phyloP scores from a whole-genome alignment of 1,140 invertebrate genomes.

The Solen grandis region DNA sequence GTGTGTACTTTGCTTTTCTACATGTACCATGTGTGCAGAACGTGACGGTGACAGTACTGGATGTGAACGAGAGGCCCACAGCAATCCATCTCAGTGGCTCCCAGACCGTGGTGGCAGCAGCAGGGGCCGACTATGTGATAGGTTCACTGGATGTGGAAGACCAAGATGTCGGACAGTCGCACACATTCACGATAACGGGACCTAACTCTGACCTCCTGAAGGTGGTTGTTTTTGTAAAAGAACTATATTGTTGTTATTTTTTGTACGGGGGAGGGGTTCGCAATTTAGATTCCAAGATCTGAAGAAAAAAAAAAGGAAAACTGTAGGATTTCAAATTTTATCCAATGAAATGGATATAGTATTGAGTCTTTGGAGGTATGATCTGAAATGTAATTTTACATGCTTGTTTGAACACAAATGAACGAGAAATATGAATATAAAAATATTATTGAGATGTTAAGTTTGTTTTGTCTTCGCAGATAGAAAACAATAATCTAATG shows the following conservation, averaged over 20 bases:
- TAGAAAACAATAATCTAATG: constrained; percentile 37
- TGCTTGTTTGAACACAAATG: too few species aligned
- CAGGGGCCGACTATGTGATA: constrained; percentile 41
- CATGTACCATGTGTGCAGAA: constrained; percentile 35
- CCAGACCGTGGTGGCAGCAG: constrained; percentile 56
- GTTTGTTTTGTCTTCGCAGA: too few species aligned
- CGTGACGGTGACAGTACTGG: constrained; percentile 52
- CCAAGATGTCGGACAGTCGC: constrained; percentile 63
- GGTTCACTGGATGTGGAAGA: constrained; percentile 60
- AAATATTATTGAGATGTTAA: too few species aligned
- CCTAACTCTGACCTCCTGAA: constrained; percentile 65
- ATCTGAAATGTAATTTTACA: too few species aligned
- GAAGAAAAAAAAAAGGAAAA: background rate
- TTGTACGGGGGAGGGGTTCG: background rate
- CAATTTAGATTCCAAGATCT: background rate
- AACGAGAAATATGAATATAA: too few species aligned
- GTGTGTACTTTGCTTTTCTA: background rate
- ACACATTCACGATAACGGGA: constrained; percentile 57
- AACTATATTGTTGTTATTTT: background rate
- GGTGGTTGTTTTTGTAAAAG: constrained; percentile 25
- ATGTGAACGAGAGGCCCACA: constrained; percentile 69
- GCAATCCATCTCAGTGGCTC: constrained; percentile 61
- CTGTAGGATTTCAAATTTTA: too few species aligned
- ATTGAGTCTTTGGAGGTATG: too few species aligned
- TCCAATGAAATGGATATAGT: too few species aligned